Base-by-base conservation (phyloP, 2,113 vertebrate species). In the Echinops telfairi region DNA sequence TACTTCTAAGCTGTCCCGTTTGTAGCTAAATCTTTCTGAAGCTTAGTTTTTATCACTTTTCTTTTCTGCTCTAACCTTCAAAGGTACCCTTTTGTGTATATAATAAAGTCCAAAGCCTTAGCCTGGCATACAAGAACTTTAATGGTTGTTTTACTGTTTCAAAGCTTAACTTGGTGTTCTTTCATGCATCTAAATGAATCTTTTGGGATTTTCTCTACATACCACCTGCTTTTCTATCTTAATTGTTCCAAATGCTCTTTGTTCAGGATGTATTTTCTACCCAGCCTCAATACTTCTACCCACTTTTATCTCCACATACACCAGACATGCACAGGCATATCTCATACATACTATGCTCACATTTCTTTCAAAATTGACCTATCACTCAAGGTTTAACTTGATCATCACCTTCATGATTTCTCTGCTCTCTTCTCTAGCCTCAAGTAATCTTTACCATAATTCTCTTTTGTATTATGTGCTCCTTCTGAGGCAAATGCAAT, bases 81-180 rank as follows among this genome's bases (percentile, higher is more conserved):
- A 29, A 80, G 20, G 11, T 40, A 14, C 10, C 43, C 22, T 78
- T 53, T n/a, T 70, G 75, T 58, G 82, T 77, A 9, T 86, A 11
- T 80, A 62, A 43, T 84, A 79, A 60, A 71, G 78, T 53, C 22
- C 60, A 87, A 83, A 86, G 70, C 62, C 17, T 38, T 81, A 60
- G 19, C 31, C 31, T 83, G 10, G 40, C 75, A 77, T 77, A 29
- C 27, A 27, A 77, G 25, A 47, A 47, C 75, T 77, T 77, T 75
- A 22, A 38, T 38, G 33, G 33, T 22, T 75, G 2, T 77, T 77
- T 73, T 77, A 70, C 68, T 77, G 83, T 71, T 87, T 83, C 70
- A 83, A 83, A 82, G 23, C 15, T 88, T 83, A 90, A 22, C 66
- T 57, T 89, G 80, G 60, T 38, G 82, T 94, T 88, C 19, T 38